Evolutionary conservation across 2,113 vertebrate species (phyloP).

Genomic region (Lophotis ruficrista): DNA sequence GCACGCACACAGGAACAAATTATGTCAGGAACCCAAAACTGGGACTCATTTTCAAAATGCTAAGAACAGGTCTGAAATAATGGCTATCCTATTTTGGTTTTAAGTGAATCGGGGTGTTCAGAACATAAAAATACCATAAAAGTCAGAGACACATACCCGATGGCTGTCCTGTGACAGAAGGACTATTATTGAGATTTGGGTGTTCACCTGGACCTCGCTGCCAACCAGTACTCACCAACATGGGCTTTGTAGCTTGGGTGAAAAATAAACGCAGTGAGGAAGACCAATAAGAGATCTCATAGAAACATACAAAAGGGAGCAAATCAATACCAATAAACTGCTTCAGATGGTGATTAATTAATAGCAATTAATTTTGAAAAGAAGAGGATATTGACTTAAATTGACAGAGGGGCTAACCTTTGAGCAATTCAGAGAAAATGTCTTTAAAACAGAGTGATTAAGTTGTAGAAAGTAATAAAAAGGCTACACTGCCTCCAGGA

Average conservation of each 20-base stretch:
- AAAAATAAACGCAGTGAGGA: background rate
- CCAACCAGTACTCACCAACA: fast-evolving
- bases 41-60: background rate
- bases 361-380: constrained; percentile 74
- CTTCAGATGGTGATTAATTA: constrained; percentile 70
- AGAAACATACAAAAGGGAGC: constrained; percentile 51
- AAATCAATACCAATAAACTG: constrained; percentile 72
- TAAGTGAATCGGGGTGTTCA: background rate
- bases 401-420: constrained; percentile 67
- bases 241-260: background rate
- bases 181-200: background rate
- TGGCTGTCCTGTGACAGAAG: background rate
- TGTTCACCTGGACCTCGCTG: background rate
- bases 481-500: background rate
- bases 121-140: background rate
- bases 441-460: constrained; percentile 69
- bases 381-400: constrained; percentile 68
- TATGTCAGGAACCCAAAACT: background rate
- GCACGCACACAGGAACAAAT: background rate
- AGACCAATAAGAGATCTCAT: background rate
- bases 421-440: constrained; percentile 52
- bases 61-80: background rate
- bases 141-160: background rate
- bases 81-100: background rate
- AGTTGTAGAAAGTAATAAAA: constrained; percentile 64